Percentiles rank a stretch among this genome's conserved stretches.
Conservation (phyloP, 2,797 vertebrate species). For the Pipistrellus pipistrellus region DNA sequence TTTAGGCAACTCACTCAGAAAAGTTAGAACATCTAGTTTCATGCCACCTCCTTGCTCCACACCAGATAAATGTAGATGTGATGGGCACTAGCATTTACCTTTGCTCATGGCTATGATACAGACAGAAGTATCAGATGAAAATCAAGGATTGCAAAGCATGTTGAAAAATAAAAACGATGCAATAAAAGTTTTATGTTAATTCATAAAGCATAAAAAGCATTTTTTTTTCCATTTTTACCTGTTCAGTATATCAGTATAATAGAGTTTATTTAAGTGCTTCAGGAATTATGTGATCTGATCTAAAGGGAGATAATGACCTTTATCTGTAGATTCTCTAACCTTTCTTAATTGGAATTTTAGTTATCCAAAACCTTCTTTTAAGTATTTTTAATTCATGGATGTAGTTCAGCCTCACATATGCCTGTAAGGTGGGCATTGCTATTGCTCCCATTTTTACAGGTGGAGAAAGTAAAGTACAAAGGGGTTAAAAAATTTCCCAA, state of each 20-base stretch:
- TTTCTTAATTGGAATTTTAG: conserved; percentile 55
- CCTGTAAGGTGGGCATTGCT: background rate
- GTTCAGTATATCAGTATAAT: conserved; percentile 40
- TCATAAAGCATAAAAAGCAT: background rate
- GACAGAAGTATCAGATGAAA: conserved; percentile 37
- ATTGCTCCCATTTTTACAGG: background rate
- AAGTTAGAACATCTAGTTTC: background rate
- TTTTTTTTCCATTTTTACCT: conserved; percentile 68
- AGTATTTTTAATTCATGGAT: background rate
- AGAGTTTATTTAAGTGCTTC: conserved; percentile 51
- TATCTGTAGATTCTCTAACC: background rate
- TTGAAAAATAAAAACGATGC: conserved; percentile 49
- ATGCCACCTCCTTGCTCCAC: background rate
- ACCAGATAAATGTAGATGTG: conserved; percentile 54
- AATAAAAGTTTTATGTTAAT: conserved; percentile 63
- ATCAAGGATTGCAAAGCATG: conserved; percentile 69
- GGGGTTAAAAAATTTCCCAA: background rate
- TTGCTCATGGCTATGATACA: conserved; percentile 68
- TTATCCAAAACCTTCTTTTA: conserved; percentile 57
- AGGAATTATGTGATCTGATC: conserved; percentile 65
- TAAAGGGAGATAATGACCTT: conserved; percentile 35
- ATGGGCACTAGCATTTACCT: conserved; percentile 1
- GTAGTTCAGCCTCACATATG: background rate
- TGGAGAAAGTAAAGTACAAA: background rate
- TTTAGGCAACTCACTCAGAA: conserved; percentile 77